A percentile compares a stretch with the other conserved stretches of the same genome.
phyloP scores from a whole-genome alignment of 2,888 invertebrate genomes.

The Lithosia quadra region DNA sequence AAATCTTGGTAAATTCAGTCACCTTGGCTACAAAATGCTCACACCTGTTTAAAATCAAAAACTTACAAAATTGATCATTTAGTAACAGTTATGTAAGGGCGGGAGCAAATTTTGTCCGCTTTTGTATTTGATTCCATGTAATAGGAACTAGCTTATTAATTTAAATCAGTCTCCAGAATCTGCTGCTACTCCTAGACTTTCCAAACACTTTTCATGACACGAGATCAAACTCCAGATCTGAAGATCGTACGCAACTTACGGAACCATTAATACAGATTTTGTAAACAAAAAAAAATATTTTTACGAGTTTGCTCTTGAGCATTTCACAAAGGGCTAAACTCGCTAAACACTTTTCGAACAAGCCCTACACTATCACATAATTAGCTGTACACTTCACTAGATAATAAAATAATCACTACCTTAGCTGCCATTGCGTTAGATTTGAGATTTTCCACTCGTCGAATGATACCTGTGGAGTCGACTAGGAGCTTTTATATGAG shows the following conservation, averaged over 20 bases:
- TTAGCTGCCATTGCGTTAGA: constrained; percentile 81
- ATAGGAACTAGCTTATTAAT: not conserved
- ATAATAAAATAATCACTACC: constrained; percentile 67
- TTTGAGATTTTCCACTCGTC: constrained; percentile 71
- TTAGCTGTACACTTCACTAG: constrained; percentile 46
- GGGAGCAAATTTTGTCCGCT: not conserved
- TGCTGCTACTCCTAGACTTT: not conserved
- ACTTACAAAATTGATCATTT: no score
- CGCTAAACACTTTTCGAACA: not conserved
- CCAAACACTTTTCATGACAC: not conserved
- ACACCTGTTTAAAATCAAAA: no score
- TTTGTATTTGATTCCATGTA: not conserved
- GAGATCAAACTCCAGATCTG: not conserved
- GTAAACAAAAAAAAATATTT: not conserved
- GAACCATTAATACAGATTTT: not conserved
- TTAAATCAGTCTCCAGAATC: not conserved
- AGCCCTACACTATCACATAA: constrained; percentile 15
- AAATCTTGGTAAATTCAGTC: no score
- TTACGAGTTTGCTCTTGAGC: not conserved
- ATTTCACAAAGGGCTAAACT: not conserved
- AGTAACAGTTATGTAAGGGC: no score
- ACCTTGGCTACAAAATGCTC: no score
- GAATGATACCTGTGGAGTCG: constrained; percentile 72
- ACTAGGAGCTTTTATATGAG: constrained; percentile 77
- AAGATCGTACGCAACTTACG: not conserved